Evolutionary conservation across 53 echinoderm and acorn worm genomes (phyloP).

Genomic region (Holothuria leucospilota): DNA sequence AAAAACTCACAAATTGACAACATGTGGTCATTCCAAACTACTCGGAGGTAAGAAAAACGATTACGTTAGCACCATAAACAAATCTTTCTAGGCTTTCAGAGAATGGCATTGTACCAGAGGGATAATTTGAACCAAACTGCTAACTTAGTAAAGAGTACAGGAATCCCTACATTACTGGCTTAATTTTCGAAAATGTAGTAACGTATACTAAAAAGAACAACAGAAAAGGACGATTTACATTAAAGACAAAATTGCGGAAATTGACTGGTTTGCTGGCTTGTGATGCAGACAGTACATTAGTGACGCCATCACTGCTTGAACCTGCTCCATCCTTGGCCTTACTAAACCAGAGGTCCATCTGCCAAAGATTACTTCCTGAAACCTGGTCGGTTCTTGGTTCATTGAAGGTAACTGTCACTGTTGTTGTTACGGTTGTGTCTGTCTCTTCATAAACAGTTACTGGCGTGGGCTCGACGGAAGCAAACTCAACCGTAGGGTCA

Average conservation of each 20-base stretch:
- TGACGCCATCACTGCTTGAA: constrained; percentile 21
- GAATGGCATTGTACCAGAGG: no score
- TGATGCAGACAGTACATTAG: background rate
- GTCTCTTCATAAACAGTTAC: constrained; percentile 38
- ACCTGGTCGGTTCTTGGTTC: constrained; percentile 54
- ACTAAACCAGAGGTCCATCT: constrained; percentile 69
- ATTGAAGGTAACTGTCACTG: constrained; percentile 14
- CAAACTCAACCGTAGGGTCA: constrained; percentile 38
- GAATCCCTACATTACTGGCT: no score
- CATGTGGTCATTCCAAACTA: no score
- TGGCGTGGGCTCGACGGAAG: constrained; percentile 3
- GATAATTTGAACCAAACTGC: no score
- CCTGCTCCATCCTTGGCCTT: constrained; percentile 70
- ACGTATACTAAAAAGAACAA: no score
- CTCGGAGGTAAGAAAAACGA: no score
- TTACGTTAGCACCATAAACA: no score
- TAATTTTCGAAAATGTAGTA: no score
- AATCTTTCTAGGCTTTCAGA: no score
- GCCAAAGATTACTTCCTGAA: constrained; percentile 65
- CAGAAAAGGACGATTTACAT: background rate
- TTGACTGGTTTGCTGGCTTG: constrained; percentile 26
- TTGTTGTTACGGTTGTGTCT: constrained; percentile 6
- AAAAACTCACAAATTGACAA: no score
- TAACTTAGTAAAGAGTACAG: no score
- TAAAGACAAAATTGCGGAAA: constrained; percentile 16